Conservation (phyloP, 1,140 invertebrate genomes). For the Mamestra configurata region DNA sequence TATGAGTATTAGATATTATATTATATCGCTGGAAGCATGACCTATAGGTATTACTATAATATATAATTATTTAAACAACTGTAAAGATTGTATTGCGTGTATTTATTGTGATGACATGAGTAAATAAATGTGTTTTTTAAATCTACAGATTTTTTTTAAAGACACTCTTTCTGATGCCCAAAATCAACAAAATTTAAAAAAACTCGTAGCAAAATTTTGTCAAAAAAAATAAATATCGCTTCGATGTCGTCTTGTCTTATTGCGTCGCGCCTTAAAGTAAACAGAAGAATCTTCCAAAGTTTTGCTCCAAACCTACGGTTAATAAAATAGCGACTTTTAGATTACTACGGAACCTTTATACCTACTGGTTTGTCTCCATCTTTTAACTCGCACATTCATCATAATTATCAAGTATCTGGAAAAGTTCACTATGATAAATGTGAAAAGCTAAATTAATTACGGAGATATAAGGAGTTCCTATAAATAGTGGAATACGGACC, state of each 20-base stretch:
- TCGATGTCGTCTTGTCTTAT: no score
- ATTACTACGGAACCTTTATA: no score
- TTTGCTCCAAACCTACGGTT: no score
- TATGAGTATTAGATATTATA: constrained; percentile 9
- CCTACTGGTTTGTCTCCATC: background rate
- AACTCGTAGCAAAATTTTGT: no score
- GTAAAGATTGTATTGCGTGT: constrained; percentile 59
- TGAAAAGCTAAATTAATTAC: background rate
- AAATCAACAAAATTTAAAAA: no score
- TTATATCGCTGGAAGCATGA: constrained; percentile 44
- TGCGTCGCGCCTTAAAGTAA: no score
- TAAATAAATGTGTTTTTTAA: constrained; percentile 65
- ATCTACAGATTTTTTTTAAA: background rate
- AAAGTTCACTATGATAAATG: background rate
- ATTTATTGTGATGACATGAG: constrained; percentile 60
- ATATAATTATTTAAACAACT: constrained; percentile 36
- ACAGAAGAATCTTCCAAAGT: no score
- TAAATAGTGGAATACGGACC: background rate
- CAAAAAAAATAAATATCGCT: no score
- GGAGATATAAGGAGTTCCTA: background rate
- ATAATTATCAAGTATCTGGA: background rate
- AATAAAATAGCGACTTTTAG: no score
- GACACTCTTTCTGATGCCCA: background rate
- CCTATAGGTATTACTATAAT: constrained; percentile 41
- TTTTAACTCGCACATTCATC: background rate